These are phyloP conservation scores for Papilio polytes DNA, from an alignment of 1,140 invertebrate species.

Conservation along the genomic window DNA sequence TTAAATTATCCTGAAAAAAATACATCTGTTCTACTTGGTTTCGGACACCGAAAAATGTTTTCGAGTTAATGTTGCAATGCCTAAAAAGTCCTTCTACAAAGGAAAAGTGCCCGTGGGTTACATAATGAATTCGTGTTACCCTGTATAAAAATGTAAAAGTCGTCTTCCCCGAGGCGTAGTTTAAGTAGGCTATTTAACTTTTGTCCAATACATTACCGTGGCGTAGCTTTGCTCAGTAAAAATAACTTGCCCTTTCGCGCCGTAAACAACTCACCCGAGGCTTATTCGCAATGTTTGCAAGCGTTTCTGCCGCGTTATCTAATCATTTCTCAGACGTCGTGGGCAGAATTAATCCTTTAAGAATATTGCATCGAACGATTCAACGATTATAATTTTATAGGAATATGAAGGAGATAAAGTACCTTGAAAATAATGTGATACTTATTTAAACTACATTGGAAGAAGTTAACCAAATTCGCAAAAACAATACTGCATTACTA, in stretches of 20 bases:
- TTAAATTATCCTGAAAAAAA: neutral
- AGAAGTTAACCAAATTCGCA: neutral
- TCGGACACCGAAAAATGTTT: neutral
- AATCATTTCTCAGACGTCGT: neutral
- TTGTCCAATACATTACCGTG: constrained; percentile 36
- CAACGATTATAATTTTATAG: neutral
- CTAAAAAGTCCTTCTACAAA: neutral
- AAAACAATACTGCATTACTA: no score
- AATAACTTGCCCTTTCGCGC: constrained; percentile 35
- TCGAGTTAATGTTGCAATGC: neutral
- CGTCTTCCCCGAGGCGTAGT: constrained; percentile 22
- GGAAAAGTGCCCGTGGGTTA: constrained; percentile 4
- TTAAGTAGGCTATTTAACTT: constrained; percentile 39
- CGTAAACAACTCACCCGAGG: constrained; percentile 37
- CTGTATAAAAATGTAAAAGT: constrained; percentile 25
- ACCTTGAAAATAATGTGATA: neutral
- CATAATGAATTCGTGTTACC: constrained; percentile 37
- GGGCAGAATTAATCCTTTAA: neutral
- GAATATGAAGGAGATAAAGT: neutral
- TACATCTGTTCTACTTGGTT: neutral
- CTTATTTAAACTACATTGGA: neutral
- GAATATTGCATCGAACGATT: neutral
- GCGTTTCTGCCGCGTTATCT: neutral
- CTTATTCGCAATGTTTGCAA: constrained; percentile 13
- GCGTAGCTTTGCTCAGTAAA: constrained; percentile 35